A percentile compares a stretch with the other conserved stretches of the same genome.
Conservation (phyloP, 53 echinoderm and acorn worm genomes). For the Paracentrotus lividus region DNA sequence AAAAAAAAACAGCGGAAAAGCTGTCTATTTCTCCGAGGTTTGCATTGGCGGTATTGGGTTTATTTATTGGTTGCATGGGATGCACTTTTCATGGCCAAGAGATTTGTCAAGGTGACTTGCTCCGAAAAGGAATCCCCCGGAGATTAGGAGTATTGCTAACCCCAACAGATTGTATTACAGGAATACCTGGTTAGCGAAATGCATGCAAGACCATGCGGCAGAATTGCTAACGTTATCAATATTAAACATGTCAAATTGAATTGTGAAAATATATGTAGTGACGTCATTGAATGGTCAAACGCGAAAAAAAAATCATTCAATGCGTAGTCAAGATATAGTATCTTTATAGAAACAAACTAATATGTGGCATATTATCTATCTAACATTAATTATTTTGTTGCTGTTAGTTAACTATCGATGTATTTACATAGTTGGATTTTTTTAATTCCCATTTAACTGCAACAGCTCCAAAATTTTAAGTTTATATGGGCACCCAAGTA, state of each 20-base stretch:
- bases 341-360: neutral
- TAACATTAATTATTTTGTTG: neutral
- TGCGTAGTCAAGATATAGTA: neutral
- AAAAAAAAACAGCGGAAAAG: constrained; percentile 17
- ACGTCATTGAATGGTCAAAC: neutral
- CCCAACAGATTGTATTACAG: constrained; percentile 45
- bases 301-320: neutral
- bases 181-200: constrained; percentile 4
- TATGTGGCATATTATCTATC: neutral
- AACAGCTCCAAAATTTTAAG: neutral
- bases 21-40: neutral
- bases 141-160: constrained; percentile 33
- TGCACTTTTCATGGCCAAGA: constrained; percentile 38
- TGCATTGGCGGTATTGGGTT: constrained; percentile 35
- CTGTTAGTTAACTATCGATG: neutral
- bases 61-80: constrained; percentile 51
- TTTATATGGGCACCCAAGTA: neutral
- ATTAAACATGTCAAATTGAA: neutral
- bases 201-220: constrained; percentile 11
- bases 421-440: neutral
- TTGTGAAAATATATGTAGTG: neutral
- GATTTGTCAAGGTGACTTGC: constrained; percentile 46
- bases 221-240: neutral
- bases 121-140: neutral
- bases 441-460: neutral